Percentiles rank a stretch among this genome's conserved stretches.
Conservation (phyloP, 2,797 vertebrate species). For the Mormyrops attenuatus region DNA sequence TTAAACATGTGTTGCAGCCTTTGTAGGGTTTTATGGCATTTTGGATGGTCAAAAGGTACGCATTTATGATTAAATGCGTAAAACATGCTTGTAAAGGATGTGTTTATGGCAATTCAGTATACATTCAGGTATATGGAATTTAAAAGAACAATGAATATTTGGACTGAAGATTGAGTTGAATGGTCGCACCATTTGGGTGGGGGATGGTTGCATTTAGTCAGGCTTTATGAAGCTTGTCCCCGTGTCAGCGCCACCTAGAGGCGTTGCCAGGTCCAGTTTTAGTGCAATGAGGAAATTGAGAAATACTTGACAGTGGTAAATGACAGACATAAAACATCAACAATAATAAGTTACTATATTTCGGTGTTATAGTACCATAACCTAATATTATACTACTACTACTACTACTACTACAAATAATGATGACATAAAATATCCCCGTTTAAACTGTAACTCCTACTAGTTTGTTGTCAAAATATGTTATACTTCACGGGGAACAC, state of each 20-base stretch:
- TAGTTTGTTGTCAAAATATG: not conserved
- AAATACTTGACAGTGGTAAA: not conserved
- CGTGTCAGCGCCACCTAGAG: slow-evolving; percentile 6
- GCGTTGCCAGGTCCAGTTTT: not conserved
- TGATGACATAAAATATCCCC: not conserved
- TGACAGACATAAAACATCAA: not conserved
- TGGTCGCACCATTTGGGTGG: not conserved
- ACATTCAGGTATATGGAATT: not conserved
- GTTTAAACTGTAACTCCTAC: not conserved
- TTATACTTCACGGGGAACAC: too few relatives aligned
- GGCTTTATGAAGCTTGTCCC: not conserved
- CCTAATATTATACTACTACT: not conserved
- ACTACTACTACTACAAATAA: not conserved
- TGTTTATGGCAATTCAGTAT: not conserved
- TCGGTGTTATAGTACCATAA: not conserved
- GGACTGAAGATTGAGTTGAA: not conserved
- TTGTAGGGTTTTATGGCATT: not conserved
- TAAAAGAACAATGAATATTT: not conserved
- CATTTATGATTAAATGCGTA: not conserved
- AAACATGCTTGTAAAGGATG: not conserved
- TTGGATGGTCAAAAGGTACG: not conserved
- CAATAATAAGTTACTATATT: not conserved
- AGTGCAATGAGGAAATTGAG: not conserved
- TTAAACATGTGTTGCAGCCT: not conserved
- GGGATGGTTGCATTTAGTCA: not conserved